Conservation (phyloP, 2,113 vertebrate genomes). For the Polypterus bichir region DNA sequence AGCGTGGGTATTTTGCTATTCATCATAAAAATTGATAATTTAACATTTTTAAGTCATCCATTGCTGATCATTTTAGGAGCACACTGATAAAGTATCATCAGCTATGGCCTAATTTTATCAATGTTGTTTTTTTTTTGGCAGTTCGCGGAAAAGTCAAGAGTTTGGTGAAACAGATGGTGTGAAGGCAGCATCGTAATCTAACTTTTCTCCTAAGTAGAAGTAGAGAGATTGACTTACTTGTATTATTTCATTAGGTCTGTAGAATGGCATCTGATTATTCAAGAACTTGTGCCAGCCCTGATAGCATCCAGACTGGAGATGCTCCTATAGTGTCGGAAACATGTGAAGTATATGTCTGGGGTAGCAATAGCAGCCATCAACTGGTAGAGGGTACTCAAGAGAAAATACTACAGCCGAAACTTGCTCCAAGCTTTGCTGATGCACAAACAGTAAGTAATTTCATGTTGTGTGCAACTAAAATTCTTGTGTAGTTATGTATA, state of each 20-base stretch:
- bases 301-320: constrained; percentile 85
- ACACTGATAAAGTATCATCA: no score
- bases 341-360: constrained; percentile 84
- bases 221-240: not conserved
- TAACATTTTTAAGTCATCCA: no score
- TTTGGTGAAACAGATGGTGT: no score
- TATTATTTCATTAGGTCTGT: constrained; percentile 50
- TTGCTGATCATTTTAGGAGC: no score
- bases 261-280: constrained; percentile 84
- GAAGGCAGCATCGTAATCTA: no score
- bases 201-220: no score
- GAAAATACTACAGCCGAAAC: constrained; percentile 68
- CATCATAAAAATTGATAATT: no score
- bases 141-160: no score
- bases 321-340: constrained; percentile 80
- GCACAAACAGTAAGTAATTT: constrained; percentile 61
- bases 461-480: not conserved
- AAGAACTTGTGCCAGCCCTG: constrained; percentile 85
- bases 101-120: no score
- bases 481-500: no score
- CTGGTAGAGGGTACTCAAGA: constrained; percentile 72
- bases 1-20: no score
- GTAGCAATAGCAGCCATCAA: constrained; percentile 73
- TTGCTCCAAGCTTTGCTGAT: constrained; percentile 70
- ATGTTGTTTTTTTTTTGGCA: no score